These are phyloP conservation scores for Brenthis daphne DNA, from an alignment of 2,888 invertebrate genomes.

Conservation along the genomic window DNA sequence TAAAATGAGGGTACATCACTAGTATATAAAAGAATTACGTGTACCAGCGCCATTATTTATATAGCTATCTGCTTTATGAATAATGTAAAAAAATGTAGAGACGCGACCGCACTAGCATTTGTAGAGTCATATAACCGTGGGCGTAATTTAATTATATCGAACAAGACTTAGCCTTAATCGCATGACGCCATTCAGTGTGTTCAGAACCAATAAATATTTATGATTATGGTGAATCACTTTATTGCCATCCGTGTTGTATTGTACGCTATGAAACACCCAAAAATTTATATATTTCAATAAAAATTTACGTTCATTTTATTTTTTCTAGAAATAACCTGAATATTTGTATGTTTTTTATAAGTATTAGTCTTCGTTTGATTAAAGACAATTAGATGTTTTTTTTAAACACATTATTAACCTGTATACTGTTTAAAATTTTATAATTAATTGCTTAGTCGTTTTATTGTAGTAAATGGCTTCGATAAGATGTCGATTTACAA, in stretches of 20 bases:
- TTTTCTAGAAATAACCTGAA: not conserved
- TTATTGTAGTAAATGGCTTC: too few species aligned
- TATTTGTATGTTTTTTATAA: not conserved
- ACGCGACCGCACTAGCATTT: not conserved
- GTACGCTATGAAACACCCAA: conserved; percentile 12
- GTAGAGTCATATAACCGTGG: conserved; percentile 12
- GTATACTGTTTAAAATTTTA: too few species aligned
- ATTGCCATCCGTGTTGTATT: conserved; percentile 14
- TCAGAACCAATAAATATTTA: conserved; percentile 23
- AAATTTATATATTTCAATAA: conserved; percentile 9
- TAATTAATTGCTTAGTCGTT: too few species aligned
- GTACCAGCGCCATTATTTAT: not conserved
- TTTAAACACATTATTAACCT: too few species aligned
- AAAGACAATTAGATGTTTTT: too few species aligned
- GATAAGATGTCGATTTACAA: too few species aligned
- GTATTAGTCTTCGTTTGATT: too few species aligned
- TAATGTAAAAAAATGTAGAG: conserved; percentile 5
- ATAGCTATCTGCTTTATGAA: not conserved
- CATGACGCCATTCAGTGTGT: conserved; percentile 18
- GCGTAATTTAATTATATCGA: conserved; percentile 24
- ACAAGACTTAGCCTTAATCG: conserved; percentile 21
- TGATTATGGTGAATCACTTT: conserved; percentile 18
- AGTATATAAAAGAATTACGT: not conserved
- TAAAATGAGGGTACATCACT: too few species aligned
- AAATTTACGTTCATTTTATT: not conserved